phyloP scores from a whole-genome alignment of 2,797 vertebrate species.

The Muraenolepis orangiensis region DNA sequence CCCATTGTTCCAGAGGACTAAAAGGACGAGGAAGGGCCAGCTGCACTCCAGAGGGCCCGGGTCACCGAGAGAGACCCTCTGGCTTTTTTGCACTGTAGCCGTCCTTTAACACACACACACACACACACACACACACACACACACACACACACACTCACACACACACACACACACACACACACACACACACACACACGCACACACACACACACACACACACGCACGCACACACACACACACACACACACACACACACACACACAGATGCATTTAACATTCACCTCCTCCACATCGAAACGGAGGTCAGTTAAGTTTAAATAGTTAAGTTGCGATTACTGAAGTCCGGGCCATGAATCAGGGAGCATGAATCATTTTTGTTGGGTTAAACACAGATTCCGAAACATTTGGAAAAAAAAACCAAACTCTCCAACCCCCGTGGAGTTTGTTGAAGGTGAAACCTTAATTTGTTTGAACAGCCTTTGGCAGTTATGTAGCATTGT shows the following conservation, averaged over 20 bases:
- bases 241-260: constrained; percentile 17
- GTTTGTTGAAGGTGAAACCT: not conserved
- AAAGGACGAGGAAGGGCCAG: constrained; percentile 62
- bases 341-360: not conserved
- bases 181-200: constrained; percentile 29
- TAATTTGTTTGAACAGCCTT: not conserved
- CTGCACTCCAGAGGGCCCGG: constrained; percentile 57
- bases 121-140: constrained; percentile 28
- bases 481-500: not conserved
- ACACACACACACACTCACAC: constrained; percentile 20
- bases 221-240: constrained; percentile 25
- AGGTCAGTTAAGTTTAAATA: constrained; percentile 18
- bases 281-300: constrained; percentile 38
- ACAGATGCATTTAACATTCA: constrained; percentile 1
- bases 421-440: not conserved
- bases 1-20: constrained; percentile 79
- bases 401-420: too few species aligned
- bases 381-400: not conserved
- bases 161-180: constrained; percentile 1
- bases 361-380: not conserved
- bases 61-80: constrained; percentile 56
- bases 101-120: constrained; percentile 27
- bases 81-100: constrained; percentile 30
- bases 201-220: constrained; percentile 15
- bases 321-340: not conserved